Evolutionary conservation across 2,888 invertebrate species (phyloP), one percentile per base, ranked within the genome.

Genomic region (Osmoderma eremita): DNA sequence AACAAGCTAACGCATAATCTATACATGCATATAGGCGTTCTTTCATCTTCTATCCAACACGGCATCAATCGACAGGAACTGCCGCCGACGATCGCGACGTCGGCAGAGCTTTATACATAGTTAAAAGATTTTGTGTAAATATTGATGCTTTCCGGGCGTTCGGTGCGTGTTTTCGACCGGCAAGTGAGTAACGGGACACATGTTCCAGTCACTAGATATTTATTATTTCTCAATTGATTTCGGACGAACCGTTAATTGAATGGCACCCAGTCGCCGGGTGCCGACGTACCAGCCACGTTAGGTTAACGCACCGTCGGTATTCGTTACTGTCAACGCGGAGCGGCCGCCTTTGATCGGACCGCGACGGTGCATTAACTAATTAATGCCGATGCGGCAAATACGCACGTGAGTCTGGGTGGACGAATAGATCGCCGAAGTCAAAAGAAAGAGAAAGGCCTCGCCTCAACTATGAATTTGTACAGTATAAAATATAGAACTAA

Each of bases 141-240:
- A 61, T 61, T 61, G 58, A 61, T 61, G 45, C 58, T 61, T 61
- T 61, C 58, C 45, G 45, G 41, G 30, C 30, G 56, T 22, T 42
- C 56, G 56, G 39, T 56, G 58, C 58, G 45, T 48, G 58, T 61
- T 61, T 58, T 61, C 22, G 45, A 61, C 58, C 13, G 58, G 58
- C 58, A 61, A 61, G 36, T 61, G 45, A 45, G 58, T 61, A 61
- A 61, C 65, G 54, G 39, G 58, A 65, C 58, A 65, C 65, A 65
- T 65, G 65, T 65, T 54, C 48, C 50, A 58, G 49, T 56, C 65
- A 65, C 65, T 56, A 54, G 45, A 39, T 65, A 65, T 65, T 65
- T 65, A 65, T 56, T 63, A 58, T 56, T 65, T 65, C 56, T 65
- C 58, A 49, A 65, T 65, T 58, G 65, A 65, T 65, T 65, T 65